Conservation (phyloP, 2,797 vertebrate species). For the Harpagifer antarcticus region DNA sequence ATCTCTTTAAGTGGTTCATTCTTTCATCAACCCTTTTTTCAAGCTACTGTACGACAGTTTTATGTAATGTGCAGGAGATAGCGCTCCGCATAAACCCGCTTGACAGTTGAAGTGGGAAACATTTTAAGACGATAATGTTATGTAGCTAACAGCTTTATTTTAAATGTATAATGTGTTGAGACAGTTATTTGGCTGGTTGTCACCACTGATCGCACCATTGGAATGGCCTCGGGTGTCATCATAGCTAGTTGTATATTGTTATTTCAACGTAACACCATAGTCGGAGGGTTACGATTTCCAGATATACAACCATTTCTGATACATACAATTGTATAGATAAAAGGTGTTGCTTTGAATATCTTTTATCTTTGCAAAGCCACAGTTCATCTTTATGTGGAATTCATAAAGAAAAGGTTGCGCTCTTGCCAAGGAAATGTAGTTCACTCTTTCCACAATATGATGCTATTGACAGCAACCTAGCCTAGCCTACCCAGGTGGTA, state of each 20-base stretch:
- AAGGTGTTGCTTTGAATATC: too few relatives aligned
- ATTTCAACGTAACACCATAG: background rate
- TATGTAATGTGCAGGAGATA: slow-evolving; percentile 5
- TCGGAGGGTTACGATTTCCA: background rate
- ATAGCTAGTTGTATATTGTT: background rate
- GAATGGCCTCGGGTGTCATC: background rate
- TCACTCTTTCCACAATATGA: background rate
- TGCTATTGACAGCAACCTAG: background rate
- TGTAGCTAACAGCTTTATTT: background rate
- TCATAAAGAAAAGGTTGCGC: too few relatives aligned
- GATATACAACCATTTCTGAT: background rate
- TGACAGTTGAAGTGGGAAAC: background rate
- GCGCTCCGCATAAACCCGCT: background rate
- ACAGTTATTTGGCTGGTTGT: background rate
- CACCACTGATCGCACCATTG: background rate
- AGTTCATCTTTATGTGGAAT: too few relatives aligned
- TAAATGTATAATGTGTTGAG: background rate
- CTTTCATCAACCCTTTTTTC: slow-evolving; percentile 7
- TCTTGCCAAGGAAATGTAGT: too few relatives aligned
- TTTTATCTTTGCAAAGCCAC: too few relatives aligned
- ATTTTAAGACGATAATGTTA: background rate
- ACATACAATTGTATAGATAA: too few relatives aligned
- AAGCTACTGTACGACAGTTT: slow-evolving; percentile 2
- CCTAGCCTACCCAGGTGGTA: background rate
- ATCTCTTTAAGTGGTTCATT: slow-evolving; percentile 19